Conservation (phyloP, 1,140 invertebrate species). For the Temnothorax nylanderi region DNA sequence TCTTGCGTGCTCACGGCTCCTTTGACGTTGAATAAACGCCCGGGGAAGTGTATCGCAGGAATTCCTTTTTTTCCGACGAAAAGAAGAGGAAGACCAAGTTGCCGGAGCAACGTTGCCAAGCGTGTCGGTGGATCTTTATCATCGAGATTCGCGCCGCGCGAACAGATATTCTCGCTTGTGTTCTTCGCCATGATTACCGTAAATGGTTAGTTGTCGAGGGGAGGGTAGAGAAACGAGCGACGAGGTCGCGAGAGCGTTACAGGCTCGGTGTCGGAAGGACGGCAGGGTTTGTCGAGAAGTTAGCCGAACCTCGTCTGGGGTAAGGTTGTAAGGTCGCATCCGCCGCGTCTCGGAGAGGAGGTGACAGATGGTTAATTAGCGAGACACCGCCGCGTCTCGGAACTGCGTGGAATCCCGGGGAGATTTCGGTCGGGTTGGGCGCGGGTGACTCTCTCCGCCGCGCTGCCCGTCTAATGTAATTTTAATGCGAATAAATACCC, state of each 20-base stretch:
- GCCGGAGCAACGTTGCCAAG: not conserved
- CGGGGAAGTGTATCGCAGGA: not conserved
- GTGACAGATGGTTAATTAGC: conserved; percentile 63
- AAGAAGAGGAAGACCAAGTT: conserved; percentile 7
- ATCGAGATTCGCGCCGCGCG: not conserved
- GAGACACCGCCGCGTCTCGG: conserved; percentile 13
- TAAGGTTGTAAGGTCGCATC: conserved; percentile 1
- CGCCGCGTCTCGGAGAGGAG: conserved; percentile 30
- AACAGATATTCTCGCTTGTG: not conserved
- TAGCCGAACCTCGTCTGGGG: not conserved
- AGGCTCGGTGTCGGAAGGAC: not conserved
- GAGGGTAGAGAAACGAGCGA: conserved; percentile 34
- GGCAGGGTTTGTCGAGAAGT: conserved; percentile 8
- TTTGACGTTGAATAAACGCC: conserved; percentile 41
- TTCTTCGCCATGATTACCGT: not conserved
- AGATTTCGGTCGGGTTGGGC: conserved; percentile 26
- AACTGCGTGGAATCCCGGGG: conserved; percentile 15
- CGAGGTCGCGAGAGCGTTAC: not conserved
- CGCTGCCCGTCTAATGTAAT: conserved; percentile 35
- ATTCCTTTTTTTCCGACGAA: not conserved
- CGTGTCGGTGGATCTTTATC: not conserved
- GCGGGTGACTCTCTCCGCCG: not conserved
- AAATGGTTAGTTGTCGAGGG: conserved; percentile 43
- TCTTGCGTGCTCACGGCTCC: not conserved
- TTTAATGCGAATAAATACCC: conserved; percentile 50